Percentiles rank a stretch among this genome's conserved stretches.
These are phyloP conservation scores for Zygaena filipendulae DNA, from an alignment of 2,888 invertebrate species.

Conservation along the genomic window DNA sequence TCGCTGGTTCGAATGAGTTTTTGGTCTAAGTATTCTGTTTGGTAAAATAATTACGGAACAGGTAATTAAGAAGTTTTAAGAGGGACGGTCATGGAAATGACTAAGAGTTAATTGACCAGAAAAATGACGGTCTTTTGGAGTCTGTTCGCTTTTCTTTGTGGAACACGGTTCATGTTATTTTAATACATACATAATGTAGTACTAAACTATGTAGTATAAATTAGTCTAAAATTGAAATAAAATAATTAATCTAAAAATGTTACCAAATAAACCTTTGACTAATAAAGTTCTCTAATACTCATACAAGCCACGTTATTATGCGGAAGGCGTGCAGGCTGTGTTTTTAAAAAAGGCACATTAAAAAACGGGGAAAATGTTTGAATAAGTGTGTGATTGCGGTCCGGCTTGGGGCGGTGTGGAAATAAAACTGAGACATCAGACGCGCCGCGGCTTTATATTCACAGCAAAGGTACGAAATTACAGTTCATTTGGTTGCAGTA, in stretches of 20 bases:
- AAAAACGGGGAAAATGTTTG: conserved; percentile 51
- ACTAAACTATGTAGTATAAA: no score
- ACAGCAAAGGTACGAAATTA: no score
- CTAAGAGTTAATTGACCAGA: conserved; percentile 35
- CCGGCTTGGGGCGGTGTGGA: conserved; percentile 15
- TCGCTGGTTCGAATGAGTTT: conserved; percentile 63
- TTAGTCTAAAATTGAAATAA: no score
- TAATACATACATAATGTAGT: no score
- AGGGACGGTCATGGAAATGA: conserved; percentile 34
- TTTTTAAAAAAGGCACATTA: conserved; percentile 46
- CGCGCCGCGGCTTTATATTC: conserved; percentile 17
- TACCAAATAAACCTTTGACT: no score
- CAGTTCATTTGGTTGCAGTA: no score
- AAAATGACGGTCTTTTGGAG: no score
- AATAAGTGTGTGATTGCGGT: conserved; percentile 64
- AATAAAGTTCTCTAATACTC: no score
- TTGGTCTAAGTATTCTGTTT: conserved; percentile 34
- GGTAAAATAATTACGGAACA: conserved; percentile 52
- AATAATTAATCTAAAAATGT: no score
- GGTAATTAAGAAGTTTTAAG: conserved; percentile 61
- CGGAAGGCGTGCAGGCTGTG: conserved; percentile 30
- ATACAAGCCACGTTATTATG: conserved; percentile 41
- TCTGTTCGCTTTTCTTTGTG: conserved; percentile 18
- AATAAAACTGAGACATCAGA: conserved; percentile 18
- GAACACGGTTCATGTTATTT: no score